A percentile compares a stretch with the other conserved stretches of the same genome.
phyloP scores from a whole-genome alignment of 2,113 vertebrate species.

The Microtus oregoni region DNA sequence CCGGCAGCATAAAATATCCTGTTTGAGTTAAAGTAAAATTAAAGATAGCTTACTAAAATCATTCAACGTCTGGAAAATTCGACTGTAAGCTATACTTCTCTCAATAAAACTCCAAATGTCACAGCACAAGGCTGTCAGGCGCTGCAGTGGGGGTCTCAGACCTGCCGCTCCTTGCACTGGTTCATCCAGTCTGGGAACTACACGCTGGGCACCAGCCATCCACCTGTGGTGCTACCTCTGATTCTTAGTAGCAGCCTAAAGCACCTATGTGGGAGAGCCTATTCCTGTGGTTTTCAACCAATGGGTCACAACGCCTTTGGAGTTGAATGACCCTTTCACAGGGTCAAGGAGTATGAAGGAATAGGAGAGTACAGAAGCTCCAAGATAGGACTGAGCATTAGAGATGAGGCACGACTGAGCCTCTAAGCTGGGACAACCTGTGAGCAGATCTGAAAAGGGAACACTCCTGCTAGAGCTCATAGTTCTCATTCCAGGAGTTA shows the following conservation, averaged over 20 bases:
- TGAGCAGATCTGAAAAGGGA: neutral
- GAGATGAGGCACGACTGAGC: neutral
- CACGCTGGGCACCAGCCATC: neutral
- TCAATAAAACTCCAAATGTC: neutral
- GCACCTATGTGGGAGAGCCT: neutral
- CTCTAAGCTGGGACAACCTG: neutral
- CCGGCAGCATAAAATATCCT: constrained; percentile 23
- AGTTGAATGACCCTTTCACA: neutral
- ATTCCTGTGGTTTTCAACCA: neutral
- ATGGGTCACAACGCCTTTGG: no score
- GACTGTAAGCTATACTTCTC: neutral
- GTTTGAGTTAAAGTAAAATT: neutral
- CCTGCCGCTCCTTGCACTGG: no score
- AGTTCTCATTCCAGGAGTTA: neutral
- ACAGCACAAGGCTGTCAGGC: neutral
- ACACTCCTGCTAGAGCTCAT: neutral
- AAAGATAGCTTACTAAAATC: constrained; percentile 19
- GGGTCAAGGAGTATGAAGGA: neutral
- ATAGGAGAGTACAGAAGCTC: neutral
- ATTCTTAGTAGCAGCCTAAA: neutral
- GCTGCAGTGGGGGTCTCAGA: neutral
- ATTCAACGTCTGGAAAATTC: constrained; percentile 15
- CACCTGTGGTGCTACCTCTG: neutral
- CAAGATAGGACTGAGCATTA: neutral
- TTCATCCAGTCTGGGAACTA: neutral